Evolutionary conservation across 1,140 invertebrate species (phyloP).

Genomic region (Heliconius eleuchia): DNA sequence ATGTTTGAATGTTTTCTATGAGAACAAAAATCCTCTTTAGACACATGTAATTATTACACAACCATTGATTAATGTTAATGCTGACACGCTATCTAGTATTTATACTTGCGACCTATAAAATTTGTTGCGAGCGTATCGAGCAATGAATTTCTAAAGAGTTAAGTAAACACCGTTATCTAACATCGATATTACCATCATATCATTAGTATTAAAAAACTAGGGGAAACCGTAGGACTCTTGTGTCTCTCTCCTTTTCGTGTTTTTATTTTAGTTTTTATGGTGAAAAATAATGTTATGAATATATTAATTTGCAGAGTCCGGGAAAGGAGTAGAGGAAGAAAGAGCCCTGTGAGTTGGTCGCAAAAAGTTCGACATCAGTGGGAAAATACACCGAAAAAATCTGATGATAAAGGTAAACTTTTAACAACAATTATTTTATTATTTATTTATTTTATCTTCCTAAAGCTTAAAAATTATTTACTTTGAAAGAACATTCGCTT

Average conservation of each 20-base stretch:
- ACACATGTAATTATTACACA: constrained; percentile 8
- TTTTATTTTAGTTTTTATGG: neutral
- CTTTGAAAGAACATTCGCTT: no score
- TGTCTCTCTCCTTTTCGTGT: neutral
- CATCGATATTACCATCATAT: constrained; percentile 48
- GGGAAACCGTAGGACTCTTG: constrained; percentile 33
- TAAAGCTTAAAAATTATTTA: no score
- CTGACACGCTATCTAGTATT: constrained; percentile 25
- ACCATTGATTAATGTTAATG: neutral
- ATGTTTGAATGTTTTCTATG: neutral
- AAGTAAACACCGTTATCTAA: constrained; percentile 64
- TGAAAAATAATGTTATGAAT: constrained; percentile 25
- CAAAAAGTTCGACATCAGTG: constrained; percentile 79
- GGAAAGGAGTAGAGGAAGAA: constrained; percentile 69
- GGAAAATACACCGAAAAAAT: constrained; percentile 72
- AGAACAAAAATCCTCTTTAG: neutral
- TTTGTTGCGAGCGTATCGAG: constrained; percentile 35
- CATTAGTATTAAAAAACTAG: constrained; percentile 45
- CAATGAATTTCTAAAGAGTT: constrained; percentile 53
- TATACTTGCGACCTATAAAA: constrained; percentile 49
- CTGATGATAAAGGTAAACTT: constrained; percentile 62
- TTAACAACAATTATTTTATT: no score
- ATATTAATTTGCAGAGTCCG: constrained; percentile 61
- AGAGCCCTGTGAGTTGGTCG: constrained; percentile 78
- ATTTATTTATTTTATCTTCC: no score